Evolutionary conservation across 2,888 invertebrate species (phyloP), one percentile per base, ranked within the genome.

Genomic region (Cryptus viduatorius): DNA sequence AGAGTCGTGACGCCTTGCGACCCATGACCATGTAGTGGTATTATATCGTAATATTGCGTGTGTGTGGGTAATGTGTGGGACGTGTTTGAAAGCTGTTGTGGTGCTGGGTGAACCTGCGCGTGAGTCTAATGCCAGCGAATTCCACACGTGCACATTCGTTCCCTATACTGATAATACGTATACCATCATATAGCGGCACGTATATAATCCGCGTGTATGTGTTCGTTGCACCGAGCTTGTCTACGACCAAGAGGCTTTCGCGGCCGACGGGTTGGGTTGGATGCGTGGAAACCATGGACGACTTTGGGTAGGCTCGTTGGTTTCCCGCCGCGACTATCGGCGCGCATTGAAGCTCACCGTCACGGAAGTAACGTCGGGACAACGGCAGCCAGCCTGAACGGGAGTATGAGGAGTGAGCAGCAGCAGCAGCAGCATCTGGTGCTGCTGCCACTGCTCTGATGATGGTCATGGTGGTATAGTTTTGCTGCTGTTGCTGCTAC

Each of bases 321-420:
- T 91, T 92, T 92, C 91, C 92, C 92, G 91, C 91, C 92, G 91
- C 91, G 92, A 92, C 93, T 93, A 93, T 93, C 93, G 93, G 91
- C 90, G 92, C 90, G 91, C 91, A 93, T 94, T 94, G 90, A 93
- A 92, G 93, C 92, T 92, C 94, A 94, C 90, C 92, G 93, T 94
- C 89, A 93, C 91, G 94, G 94, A 94, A 94, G 91, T 94, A 94
- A 94, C 93, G 90, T 89, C 91, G 91, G 93, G 91, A 94, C 94
- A 94, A 94, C 93, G 92, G 91, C 89, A 89, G 89, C 88, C 80
- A 88, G 90, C 89, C 89, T 88, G 88, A 89, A 89, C 89, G 87
- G 89, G 88, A 89, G 89, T 87, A 90, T 89, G 88, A 87, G 88
- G 87, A 88, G 89, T 86, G 86, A 86, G 85, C 83, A 80, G 68